Evolutionary conservation across 1,140 invertebrate species (phyloP).

Genomic region (Drosophila teissieri): DNA sequence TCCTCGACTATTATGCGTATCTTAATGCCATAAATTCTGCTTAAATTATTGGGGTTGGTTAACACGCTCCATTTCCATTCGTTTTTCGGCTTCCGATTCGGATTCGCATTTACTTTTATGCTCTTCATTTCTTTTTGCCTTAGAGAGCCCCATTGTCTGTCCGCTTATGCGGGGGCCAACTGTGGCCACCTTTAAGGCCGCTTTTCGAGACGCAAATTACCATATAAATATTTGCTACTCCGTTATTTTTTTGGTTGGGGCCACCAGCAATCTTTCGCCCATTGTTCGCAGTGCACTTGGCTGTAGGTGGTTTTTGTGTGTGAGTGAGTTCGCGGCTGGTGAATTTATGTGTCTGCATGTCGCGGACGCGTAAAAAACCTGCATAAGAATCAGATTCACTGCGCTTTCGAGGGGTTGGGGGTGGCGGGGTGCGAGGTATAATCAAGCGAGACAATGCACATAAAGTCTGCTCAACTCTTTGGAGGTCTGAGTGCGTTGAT

Average conservation of each 20-base stretch:
- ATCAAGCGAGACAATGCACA: constrained; percentile 78
- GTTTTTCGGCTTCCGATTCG: constrained; percentile 22
- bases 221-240: constrained; percentile 41
- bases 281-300: constrained; percentile 39
- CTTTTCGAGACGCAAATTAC: constrained; percentile 45
- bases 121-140: constrained; percentile 65
- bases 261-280: constrained; percentile 4
- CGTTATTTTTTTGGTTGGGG: constrained; percentile 2
- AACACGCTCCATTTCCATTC: constrained; percentile 58
- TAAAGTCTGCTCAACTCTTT: constrained; percentile 50
- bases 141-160: constrained; percentile 51
- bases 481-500: constrained; percentile 50
- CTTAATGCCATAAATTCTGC: constrained; percentile 82
- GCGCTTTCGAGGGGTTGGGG: constrained; percentile 2
- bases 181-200: constrained; percentile 46
- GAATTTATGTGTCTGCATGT: constrained; percentile 81
- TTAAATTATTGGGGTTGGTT: constrained; percentile 83
- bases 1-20: constrained; percentile 68
- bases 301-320: constrained; percentile 1
- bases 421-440: constrained; percentile 52
- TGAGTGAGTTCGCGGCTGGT: constrained; percentile 19
- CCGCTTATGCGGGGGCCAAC: constrained; percentile 25
- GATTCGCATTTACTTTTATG: constrained; percentile 68
- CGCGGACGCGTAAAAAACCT: constrained; percentile 67
- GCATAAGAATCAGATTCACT: constrained; percentile 69